These are phyloP conservation scores for Cherax destructor DNA, from an alignment of 1,140 invertebrate species.

Conservation along the genomic window DNA sequence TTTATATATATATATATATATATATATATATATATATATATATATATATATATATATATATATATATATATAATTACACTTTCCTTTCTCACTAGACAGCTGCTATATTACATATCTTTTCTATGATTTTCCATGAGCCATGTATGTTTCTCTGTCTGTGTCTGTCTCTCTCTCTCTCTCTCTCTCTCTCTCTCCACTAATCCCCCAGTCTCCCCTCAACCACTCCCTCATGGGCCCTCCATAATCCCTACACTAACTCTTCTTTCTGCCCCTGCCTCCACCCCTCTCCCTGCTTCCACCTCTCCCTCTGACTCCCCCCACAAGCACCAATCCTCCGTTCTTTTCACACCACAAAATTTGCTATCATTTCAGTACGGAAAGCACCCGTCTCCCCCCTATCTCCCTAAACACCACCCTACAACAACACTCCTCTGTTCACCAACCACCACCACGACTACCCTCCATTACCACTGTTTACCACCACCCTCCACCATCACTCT, in stretches of 20 bases:
- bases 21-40: too few species aligned
- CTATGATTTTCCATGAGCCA: too few species aligned
- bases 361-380: slow-evolving; percentile 1
- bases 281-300: background rate
- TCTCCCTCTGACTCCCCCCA: background rate
- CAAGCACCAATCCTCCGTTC: slow-evolving; percentile 34
- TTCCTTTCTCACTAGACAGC: too few species aligned
- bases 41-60: too few species aligned
- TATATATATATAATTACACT: too few species aligned
- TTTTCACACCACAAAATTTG: slow-evolving; percentile 40
- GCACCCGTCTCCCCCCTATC: background rate
- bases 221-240: slow-evolving; percentile 40
- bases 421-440: too few species aligned
- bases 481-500: too few species aligned
- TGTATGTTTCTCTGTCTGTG: too few species aligned
- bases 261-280: background rate
- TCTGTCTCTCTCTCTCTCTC: too few species aligned
- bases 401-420: too few species aligned
- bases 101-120: too few species aligned
- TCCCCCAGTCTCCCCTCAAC: slow-evolving; percentile 31
- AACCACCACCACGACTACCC: background rate
- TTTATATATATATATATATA: too few species aligned
- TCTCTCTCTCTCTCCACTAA: slow-evolving; percentile 1
- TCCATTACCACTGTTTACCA: background rate
- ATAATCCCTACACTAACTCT: slow-evolving; percentile 12